Percentiles rank a stretch among this genome's conserved stretches.
Evolutionary conservation across 2,888 invertebrate genomes (phyloP).

Genomic region (Drosophila lacicola): DNA sequence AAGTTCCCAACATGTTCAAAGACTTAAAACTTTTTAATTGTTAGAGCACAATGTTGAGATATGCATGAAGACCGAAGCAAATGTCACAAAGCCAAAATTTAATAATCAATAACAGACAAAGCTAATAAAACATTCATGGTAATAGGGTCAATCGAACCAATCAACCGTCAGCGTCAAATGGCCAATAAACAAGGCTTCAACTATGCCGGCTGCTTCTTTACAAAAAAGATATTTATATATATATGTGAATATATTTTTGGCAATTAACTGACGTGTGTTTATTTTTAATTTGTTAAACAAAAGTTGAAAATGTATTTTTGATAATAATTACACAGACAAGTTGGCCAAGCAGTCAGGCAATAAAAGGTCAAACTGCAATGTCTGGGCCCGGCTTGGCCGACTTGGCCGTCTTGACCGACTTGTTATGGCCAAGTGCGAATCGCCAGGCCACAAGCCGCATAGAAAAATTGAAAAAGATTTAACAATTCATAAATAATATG

Average conservation of each 20-base stretch:
- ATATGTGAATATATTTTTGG: constrained; percentile 25
- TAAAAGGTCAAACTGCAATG: constrained; percentile 76
- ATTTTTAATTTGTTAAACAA: constrained; percentile 71
- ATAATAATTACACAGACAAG: constrained; percentile 76
- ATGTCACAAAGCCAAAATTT: constrained; percentile 73
- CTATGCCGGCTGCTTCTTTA: constrained; percentile 31
- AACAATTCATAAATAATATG: constrained; percentile 77
- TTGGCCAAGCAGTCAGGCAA: constrained; percentile 49
- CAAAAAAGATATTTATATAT: constrained; percentile 7
- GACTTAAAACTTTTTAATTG: constrained; percentile 10
- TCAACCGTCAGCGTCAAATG: constrained; percentile 36
- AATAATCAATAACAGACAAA: constrained; percentile 57
- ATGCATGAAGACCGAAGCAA: constrained; percentile 34
- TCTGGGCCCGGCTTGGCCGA: constrained; percentile 55
- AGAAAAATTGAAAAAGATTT: constrained; percentile 45
- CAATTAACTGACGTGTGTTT: constrained; percentile 61
- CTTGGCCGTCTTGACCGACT: constrained; percentile 73
- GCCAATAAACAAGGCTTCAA: constrained; percentile 54
- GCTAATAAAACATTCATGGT: constrained; percentile 45
- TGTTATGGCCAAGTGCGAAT: constrained; percentile 80
- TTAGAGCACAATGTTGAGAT: constrained; percentile 8
- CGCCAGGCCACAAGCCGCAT: constrained; percentile 11
- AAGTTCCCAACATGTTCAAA: constrained; percentile 12
- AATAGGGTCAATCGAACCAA: constrained; percentile 73
- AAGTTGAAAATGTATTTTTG: constrained; percentile 64